These are phyloP conservation scores for Nomada ferruginata DNA, from an alignment of 2,888 invertebrate species.

Conservation along the genomic window DNA sequence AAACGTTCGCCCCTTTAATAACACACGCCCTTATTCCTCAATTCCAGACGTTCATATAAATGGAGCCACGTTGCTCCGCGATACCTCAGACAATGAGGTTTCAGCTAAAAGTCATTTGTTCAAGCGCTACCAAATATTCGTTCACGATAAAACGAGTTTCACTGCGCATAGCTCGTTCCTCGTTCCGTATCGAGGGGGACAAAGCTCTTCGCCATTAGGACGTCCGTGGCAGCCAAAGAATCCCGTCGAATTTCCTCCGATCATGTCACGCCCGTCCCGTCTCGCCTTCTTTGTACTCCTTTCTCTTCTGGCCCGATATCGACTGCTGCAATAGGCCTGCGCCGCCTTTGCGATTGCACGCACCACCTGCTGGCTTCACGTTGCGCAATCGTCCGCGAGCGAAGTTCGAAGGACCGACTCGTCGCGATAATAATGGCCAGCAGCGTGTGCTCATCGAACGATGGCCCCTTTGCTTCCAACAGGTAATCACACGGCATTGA, in stretches of 20 bases:
- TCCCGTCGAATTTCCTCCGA: constrained; percentile 5
- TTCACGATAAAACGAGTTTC: background rate
- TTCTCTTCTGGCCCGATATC: constrained; percentile 1
- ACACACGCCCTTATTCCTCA: too few relatives aligned
- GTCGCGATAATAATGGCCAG: constrained; percentile 55
- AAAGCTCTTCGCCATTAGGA: too few relatives aligned
- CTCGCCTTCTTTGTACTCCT: constrained; percentile 7
- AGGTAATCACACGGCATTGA: constrained; percentile 71
- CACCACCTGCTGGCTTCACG: constrained; percentile 58
- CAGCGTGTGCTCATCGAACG: constrained; percentile 22
- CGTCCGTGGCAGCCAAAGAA: background rate
- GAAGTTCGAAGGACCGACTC: constrained; percentile 52
- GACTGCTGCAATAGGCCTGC: background rate
- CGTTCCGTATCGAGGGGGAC: background rate
- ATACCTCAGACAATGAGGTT: too few relatives aligned
- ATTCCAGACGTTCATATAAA: too few relatives aligned
- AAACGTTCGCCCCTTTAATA: too few relatives aligned
- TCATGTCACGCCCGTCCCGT: background rate
- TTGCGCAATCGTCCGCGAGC: constrained; percentile 57
- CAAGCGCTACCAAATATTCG: too few relatives aligned
- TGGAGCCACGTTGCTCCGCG: too few relatives aligned
- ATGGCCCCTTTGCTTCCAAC: constrained; percentile 23
- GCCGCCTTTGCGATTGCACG: constrained; percentile 28
- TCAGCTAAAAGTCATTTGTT: too few relatives aligned
- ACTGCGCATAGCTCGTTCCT: background rate